These are phyloP conservation scores for Silvanus unidentatus DNA, from an alignment of 2,888 invertebrate species.

Conservation along the genomic window DNA sequence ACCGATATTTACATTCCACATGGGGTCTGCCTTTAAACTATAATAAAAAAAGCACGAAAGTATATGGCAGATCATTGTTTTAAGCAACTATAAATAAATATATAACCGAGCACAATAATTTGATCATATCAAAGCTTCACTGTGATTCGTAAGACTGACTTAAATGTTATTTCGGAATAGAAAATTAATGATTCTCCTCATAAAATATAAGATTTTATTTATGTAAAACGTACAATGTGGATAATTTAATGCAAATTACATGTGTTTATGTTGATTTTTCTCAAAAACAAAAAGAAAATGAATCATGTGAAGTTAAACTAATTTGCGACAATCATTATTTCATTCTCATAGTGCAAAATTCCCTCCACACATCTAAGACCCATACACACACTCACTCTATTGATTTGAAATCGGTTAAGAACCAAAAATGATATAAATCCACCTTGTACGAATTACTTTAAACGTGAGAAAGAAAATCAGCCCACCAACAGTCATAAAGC, in stretches of 20 bases:
- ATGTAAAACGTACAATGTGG: background rate
- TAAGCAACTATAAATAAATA: slow-evolving; percentile 18
- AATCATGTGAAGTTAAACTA: slow-evolving; percentile 13
- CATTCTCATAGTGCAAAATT: no score
- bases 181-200: slow-evolving; percentile 35
- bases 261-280: slow-evolving; percentile 9
- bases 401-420: no score
- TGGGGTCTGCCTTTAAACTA: no score
- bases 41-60: background rate
- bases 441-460: no score
- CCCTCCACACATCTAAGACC: no score
- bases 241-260: no score
- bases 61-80: slow-evolving; percentile 10
- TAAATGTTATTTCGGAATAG: slow-evolving; percentile 48
- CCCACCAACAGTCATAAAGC: slow-evolving; percentile 40
- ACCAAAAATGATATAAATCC: no score
- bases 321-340: no score
- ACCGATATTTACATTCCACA: no score
- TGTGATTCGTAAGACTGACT: slow-evolving; percentile 54
- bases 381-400: no score
- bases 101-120: slow-evolving; percentile 49
- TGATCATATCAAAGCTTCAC: slow-evolving; percentile 54
- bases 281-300: slow-evolving; percentile 19
- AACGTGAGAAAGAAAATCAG: no score
- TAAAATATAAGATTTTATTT: slow-evolving; percentile 24